phyloP scores from a whole-genome alignment of 2,888 invertebrate species.

The Stramonita haemastoma region DNA sequence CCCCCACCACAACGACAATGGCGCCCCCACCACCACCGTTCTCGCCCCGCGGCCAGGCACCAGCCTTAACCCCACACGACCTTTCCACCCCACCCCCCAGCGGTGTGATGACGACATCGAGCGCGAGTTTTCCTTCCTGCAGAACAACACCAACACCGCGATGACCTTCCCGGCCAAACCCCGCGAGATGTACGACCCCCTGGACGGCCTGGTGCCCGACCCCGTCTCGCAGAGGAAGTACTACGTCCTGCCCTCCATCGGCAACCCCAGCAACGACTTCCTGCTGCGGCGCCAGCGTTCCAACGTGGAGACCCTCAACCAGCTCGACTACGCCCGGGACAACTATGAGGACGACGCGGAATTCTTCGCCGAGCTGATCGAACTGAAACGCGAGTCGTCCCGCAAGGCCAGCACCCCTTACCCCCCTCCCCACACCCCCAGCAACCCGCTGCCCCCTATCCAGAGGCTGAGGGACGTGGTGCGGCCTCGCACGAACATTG shows the following conservation, averaged over 20 bases:
- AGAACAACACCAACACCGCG: constrained; percentile 26
- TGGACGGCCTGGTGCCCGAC: constrained; percentile 51
- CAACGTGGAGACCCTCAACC: constrained; percentile 52
- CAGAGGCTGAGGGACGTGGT: constrained; percentile 28
- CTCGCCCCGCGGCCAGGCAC: constrained; percentile 11
- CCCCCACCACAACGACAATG: not conserved
- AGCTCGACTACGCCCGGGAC: constrained; percentile 63
- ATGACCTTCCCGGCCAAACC: constrained; percentile 39
- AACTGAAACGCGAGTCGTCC: constrained; percentile 8
- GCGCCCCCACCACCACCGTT: not conserved
- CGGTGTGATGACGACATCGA: constrained; percentile 31
- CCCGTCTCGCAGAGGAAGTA: constrained; percentile 62
- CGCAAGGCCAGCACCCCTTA: constrained; percentile 38
- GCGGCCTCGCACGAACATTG: constrained; percentile 13
- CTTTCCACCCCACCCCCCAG: not conserved
- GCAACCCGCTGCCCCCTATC: constrained; percentile 54
- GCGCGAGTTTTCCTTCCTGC: constrained; percentile 33
- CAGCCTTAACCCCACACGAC: constrained; percentile 27
- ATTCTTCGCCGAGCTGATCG: constrained; percentile 60
- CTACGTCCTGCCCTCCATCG: constrained; percentile 63
- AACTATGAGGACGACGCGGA: constrained; percentile 61
- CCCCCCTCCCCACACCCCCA: constrained; percentile 40
- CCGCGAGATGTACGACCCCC: constrained; percentile 56
- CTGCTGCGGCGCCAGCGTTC: constrained; percentile 39
- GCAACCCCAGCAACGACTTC: constrained; percentile 34